These are phyloP conservation scores for Notodonta ziczac DNA, from an alignment of 2,888 invertebrate species.

Conservation along the genomic window DNA sequence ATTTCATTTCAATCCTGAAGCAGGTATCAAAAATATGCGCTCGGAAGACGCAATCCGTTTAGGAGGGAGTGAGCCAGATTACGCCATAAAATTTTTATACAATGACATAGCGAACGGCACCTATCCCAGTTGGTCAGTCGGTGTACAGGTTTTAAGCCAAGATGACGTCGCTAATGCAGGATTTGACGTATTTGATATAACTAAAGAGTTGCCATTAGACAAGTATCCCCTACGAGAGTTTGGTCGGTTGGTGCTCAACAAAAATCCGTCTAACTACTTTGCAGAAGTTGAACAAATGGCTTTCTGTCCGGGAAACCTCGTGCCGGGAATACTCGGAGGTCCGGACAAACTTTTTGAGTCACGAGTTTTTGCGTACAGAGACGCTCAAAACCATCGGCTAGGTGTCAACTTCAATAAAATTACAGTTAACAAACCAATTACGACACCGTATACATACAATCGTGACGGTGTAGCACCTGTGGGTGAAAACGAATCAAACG, in stretches of 20 bases:
- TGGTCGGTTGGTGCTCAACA: slow-evolving; percentile 92
- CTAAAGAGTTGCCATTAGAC: slow-evolving; percentile 91
- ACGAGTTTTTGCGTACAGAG: slow-evolving; percentile 92
- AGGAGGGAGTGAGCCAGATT: slow-evolving; percentile 91
- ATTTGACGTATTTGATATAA: slow-evolving; percentile 95
- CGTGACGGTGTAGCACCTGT: slow-evolving; percentile 92
- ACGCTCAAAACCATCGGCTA: slow-evolving; percentile 92
- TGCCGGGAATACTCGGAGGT: slow-evolving; percentile 95
- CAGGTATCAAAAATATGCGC: slow-evolving; percentile 91
- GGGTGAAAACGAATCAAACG: slow-evolving; percentile 90
- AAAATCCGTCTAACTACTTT: slow-evolving; percentile 95
- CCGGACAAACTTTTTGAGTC: slow-evolving; percentile 95
- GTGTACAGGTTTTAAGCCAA: slow-evolving; percentile 92
- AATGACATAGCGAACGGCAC: slow-evolving; percentile 91
- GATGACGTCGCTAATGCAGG: slow-evolving; percentile 89
- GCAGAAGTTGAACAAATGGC: slow-evolving; percentile 96
- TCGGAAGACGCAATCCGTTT: slow-evolving; percentile 87
- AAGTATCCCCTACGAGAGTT: slow-evolving; percentile 93
- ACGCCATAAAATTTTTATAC: slow-evolving; percentile 92
- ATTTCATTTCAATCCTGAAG: slow-evolving; percentile 94
- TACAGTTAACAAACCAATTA: slow-evolving; percentile 96
- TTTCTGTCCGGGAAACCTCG: slow-evolving; percentile 93
- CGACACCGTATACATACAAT: slow-evolving; percentile 88
- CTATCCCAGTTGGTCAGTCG: slow-evolving; percentile 89
- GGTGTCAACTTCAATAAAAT: slow-evolving; percentile 95